phyloP scores from a whole-genome alignment of 2,888 invertebrate species.

The Nomada fabriciana region DNA sequence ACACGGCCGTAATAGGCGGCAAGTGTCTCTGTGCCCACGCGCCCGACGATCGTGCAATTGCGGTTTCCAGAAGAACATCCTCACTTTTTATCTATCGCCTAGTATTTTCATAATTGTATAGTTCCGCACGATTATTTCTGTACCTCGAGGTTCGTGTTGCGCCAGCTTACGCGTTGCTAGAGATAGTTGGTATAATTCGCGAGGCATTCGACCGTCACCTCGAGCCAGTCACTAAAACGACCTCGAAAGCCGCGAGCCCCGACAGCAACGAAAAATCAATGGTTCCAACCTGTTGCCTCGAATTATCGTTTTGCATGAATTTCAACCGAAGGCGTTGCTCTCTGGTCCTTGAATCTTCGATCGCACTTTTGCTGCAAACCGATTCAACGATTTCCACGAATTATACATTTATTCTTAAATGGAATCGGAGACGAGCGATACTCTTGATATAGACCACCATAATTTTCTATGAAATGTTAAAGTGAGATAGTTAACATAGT shows the following conservation, averaged over 20 bases:
- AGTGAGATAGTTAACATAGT: too few species aligned
- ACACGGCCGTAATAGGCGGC: constrained; percentile 39
- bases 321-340: constrained; percentile 34
- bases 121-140: background rate
- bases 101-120: too few species aligned
- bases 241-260: constrained; percentile 21
- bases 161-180: background rate
- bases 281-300: constrained; percentile 64
- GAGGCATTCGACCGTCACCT: constrained; percentile 35
- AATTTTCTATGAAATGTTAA: too few species aligned
- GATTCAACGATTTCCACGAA: too few species aligned
- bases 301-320: constrained; percentile 58
- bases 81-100: too few species aligned
- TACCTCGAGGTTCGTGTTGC: background rate
- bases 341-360: constrained; percentile 3
- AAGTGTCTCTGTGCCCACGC: constrained; percentile 18
- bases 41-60: background rate
- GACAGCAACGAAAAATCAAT: constrained; percentile 57
- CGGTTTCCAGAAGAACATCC: background rate
- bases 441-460: too few species aligned
- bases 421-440: too few species aligned
- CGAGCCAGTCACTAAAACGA: constrained; percentile 39
- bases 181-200: background rate
- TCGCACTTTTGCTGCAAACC: too few species aligned
- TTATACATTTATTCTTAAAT: too few species aligned